phyloP scores from a whole-genome alignment of 1,140 invertebrate genomes.

The Zophobas morio region DNA sequence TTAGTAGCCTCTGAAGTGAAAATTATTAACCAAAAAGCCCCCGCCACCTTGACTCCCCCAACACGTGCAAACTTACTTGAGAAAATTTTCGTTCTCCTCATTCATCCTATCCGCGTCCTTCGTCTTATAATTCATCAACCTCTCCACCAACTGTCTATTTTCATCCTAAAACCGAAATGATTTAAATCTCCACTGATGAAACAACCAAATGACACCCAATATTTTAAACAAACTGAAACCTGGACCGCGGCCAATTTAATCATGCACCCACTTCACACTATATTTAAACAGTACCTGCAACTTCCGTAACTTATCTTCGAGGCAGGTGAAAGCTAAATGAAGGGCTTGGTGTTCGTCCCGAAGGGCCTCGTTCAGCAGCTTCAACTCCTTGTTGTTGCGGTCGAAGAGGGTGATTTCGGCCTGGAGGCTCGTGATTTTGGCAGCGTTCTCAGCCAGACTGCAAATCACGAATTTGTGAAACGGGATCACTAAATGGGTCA shows the following conservation, averaged over 20 bases:
- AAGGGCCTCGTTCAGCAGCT: conserved; percentile 88
- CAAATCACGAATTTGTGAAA: conserved; percentile 54
- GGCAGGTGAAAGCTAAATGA: conserved; percentile 88
- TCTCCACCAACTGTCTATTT: conserved; percentile 88
- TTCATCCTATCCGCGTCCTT: conserved; percentile 96
- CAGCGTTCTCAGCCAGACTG: conserved; percentile 82
- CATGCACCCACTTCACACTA: conserved; percentile 3
- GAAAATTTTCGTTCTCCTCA: conserved; percentile 93
- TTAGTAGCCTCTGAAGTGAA: conserved; percentile 7
- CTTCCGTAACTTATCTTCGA: conserved; percentile 92
- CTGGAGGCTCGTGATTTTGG: conserved; percentile 75
- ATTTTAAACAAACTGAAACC: conserved; percentile 13
- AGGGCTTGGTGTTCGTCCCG: conserved; percentile 96
- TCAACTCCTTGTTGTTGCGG: conserved; percentile 79
- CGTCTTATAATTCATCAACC: conserved; percentile 91
- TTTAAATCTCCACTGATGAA: conserved; percentile 2
- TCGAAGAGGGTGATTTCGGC: conserved; percentile 79
- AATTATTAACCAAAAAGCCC: not conserved
- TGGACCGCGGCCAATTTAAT: conserved; percentile 8
- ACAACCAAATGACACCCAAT: not conserved
- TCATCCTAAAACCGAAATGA: conserved; percentile 79
- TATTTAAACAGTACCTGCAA: conserved; percentile 75
- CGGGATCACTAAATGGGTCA: not conserved
- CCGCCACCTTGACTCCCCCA: not conserved
- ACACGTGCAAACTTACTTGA: conserved; percentile 78